phyloP scores from a whole-genome alignment of 2,888 invertebrate species.

The Dynastes hyllus region DNA sequence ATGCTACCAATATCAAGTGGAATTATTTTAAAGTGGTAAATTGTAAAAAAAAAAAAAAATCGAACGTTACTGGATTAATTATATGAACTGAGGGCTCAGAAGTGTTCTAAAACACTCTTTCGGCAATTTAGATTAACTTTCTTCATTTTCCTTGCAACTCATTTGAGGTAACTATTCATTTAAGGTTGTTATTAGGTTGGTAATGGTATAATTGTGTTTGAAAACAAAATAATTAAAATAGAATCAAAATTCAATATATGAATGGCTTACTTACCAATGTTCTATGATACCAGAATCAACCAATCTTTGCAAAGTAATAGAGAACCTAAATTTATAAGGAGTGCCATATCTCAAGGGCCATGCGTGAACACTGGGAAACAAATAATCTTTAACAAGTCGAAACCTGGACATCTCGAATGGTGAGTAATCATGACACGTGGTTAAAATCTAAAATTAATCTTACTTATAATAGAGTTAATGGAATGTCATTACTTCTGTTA shows the following conservation, averaged over 20 bases:
- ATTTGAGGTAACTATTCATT: too few relatives aligned
- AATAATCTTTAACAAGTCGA: constrained; percentile 31
- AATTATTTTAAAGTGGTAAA: too few relatives aligned
- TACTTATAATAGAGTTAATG: not conserved
- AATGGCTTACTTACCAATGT: constrained; percentile 36
- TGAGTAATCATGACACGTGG: constrained; percentile 29
- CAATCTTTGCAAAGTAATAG: constrained; percentile 30
- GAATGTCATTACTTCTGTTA: not conserved
- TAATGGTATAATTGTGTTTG: too few relatives aligned
- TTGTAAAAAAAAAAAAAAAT: too few relatives aligned
- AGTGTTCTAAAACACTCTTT: too few relatives aligned
- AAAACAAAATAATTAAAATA: not conserved
- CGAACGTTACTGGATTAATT: too few relatives aligned
- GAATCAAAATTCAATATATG: too few relatives aligned
- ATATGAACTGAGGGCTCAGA: too few relatives aligned
- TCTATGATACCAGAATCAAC: constrained; percentile 48
- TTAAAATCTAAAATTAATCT: constrained; percentile 31
- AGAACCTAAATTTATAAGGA: constrained; percentile 46
- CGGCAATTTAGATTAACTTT: too few relatives aligned
- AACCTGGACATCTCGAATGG: constrained; percentile 35
- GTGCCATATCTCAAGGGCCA: constrained; percentile 48
- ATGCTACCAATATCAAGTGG: too few relatives aligned
- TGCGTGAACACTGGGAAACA: constrained; percentile 48
- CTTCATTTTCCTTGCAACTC: too few relatives aligned
- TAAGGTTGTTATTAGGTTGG: too few relatives aligned